phyloP scores from a whole-genome alignment of 2,888 invertebrate genomes.

The Prionchulus punctatus region DNA sequence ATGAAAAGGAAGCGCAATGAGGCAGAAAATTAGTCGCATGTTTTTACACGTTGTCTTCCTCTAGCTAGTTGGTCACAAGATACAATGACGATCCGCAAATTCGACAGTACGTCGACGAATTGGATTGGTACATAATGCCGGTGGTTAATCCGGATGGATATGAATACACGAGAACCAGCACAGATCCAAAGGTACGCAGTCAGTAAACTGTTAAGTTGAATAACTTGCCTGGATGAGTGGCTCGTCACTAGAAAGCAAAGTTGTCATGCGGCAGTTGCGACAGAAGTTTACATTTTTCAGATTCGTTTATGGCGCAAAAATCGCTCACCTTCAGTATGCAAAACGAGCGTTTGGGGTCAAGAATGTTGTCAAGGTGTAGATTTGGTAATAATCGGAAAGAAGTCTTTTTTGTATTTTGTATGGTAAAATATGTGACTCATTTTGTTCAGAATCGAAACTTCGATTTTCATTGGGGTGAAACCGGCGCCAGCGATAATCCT shows the following conservation, averaged over 20 bases:
- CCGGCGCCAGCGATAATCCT: background rate
- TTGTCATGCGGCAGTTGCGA: no score
- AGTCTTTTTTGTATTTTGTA: background rate
- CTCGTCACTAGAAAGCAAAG: background rate
- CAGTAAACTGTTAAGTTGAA: no score
- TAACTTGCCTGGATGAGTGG: no score
- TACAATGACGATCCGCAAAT: slow-evolving; percentile 24
- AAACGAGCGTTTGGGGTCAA: slow-evolving; percentile 13
- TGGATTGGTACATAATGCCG: slow-evolving; percentile 27
- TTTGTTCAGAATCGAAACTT: slow-evolving; percentile 9
- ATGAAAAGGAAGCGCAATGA: no score
- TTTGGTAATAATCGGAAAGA: background rate
- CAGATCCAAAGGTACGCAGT: slow-evolving; percentile 1
- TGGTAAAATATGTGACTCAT: background rate
- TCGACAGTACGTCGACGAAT: slow-evolving; percentile 22
- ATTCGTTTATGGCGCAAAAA: slow-evolving; percentile 33
- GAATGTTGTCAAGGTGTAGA: slow-evolving; percentile 8
- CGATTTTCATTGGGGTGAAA: slow-evolving; percentile 10
- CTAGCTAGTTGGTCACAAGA: slow-evolving; percentile 19
- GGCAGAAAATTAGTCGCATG: no score
- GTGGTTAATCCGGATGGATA: slow-evolving; percentile 30
- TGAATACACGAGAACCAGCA: slow-evolving; percentile 18
- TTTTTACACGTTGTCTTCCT: background rate
- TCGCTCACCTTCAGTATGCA: slow-evolving; percentile 23
- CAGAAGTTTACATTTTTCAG: slow-evolving; percentile 15